phyloP scores from a whole-genome alignment of 2,113 vertebrate species.

The Petaurus breviceps region DNA sequence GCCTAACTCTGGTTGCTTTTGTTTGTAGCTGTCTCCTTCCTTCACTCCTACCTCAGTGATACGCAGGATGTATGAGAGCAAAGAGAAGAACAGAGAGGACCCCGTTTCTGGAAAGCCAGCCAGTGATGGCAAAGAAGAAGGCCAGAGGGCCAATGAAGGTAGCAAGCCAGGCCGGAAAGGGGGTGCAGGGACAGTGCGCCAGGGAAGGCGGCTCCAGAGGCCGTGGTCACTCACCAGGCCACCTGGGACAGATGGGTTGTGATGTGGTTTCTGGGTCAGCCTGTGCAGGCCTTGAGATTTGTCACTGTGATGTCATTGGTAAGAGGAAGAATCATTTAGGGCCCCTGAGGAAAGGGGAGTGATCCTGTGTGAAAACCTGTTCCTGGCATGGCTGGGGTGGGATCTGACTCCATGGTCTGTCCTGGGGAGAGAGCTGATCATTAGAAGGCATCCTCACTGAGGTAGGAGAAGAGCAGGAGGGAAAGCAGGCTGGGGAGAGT shows the following conservation, averaged over 20 bases:
- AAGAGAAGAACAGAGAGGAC: constrained; percentile 96
- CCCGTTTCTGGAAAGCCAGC: constrained; percentile 82
- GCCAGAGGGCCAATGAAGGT: constrained; percentile 89
- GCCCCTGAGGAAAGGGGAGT: neutral
- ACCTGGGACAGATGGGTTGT: neutral
- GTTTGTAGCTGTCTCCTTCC: constrained; percentile 93
- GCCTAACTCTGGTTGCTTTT: constrained; percentile 32
- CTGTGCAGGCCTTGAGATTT: neutral
- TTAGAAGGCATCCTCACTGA: neutral
- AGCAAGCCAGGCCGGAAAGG: constrained; percentile 47
- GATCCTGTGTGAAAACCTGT: neutral
- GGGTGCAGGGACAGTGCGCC: no score
- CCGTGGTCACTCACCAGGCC: no score
- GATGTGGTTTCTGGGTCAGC: neutral
- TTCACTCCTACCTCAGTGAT: constrained; percentile 99
- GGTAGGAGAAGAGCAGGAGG: no score
- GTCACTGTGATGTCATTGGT: neutral
- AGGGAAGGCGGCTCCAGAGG: no score
- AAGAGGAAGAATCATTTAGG: neutral
- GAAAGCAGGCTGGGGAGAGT: neutral
- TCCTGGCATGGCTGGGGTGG: neutral
- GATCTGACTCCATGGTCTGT: no score
- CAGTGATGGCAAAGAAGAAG: constrained; percentile 89
- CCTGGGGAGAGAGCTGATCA: neutral
- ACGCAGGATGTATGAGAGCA: constrained; percentile 99